Base-by-base conservation (phyloP, 2,113 vertebrate genomes). In the Misgurnus anguillicaudatus region DNA sequence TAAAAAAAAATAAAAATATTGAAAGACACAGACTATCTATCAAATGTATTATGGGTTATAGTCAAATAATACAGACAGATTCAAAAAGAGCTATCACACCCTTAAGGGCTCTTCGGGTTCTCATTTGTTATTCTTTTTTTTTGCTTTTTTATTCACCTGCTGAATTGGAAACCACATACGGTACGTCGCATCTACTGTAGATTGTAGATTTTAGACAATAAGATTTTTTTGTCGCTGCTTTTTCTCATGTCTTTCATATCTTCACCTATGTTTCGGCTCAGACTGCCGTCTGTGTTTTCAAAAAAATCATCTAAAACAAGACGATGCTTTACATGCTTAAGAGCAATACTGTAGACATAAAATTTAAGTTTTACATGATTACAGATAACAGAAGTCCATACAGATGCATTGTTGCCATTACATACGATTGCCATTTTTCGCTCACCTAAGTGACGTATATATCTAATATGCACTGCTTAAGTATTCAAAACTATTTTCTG, bases 51-150 rank as follows among this genome's bases (percentile, higher is more conserved):
- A 76, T 53, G 74, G 64, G 42, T 64, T 61, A 48, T 61, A 51
- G 31, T 47, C 74, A 64, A 76, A 76, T 76, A 63, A 76, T 76
- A 76, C 74, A 76, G 72, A 48, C 72, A 62, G 72, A 75, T 62
- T 75, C 72, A 62, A 57, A 36, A 62, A 62, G 72, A 62, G 74
- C 51, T 76, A 76, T 76, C 60, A 48, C 74, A 76, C 42, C 74
- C 74, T 64, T 31, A 39, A 45, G 74, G 74, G 51, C 51, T 48
- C 58, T 14, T n/a, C 45, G 9, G 42, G 58, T 39, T 64, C 16
- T 45, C 61, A 53, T 76, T 76, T 24, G 5, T 76, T 74, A 74
- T 74, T 64, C 47, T 24, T 41, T 47, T 39, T 72, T 31, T 24
- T 63, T 21, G 21, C 45, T 31, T 21, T 75, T 63, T 75, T 62